Conservation (phyloP, 1,140 invertebrate species). For the Drosophila baimaii region DNA sequence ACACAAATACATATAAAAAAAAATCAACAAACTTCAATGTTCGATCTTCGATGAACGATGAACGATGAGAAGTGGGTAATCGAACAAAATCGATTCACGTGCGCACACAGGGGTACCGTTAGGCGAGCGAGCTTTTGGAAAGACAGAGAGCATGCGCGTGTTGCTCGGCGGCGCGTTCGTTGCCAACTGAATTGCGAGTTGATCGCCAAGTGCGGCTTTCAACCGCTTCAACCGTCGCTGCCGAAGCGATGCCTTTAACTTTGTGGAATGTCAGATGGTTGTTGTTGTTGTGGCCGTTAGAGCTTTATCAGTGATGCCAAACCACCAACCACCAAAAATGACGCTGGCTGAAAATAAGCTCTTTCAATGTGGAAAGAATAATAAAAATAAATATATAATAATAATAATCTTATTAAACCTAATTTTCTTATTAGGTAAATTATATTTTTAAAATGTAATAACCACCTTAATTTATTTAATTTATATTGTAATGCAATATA, state of each 20-base stretch:
- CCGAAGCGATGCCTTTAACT: constrained; percentile 48
- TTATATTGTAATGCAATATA: no score
- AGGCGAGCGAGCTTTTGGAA: constrained; percentile 11
- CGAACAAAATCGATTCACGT: constrained; percentile 5
- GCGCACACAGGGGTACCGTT: constrained; percentile 56
- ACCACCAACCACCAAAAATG: neutral
- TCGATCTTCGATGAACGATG: constrained; percentile 23
- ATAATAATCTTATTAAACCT: no score
- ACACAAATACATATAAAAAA: constrained; percentile 36
- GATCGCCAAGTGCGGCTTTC: constrained; percentile 25
- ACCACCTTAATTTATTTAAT: no score
- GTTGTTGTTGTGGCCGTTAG: constrained; percentile 29
- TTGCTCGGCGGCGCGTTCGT: constrained; percentile 58
- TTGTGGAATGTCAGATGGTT: constrained; percentile 49
- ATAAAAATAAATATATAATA: no score
- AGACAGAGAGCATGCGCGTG: constrained; percentile 17
- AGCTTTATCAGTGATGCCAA: constrained; percentile 2
- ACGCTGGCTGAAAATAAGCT: no score
- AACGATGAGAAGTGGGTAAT: constrained; percentile 17
- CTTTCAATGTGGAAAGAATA: no score
- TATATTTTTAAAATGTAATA: no score
- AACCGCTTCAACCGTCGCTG: constrained; percentile 16
- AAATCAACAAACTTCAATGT: constrained; percentile 10
- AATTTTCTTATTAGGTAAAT: no score
- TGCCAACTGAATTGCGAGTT: constrained; percentile 43